Evolutionary conservation across 2,888 invertebrate genomes (phyloP).

Genomic region (Ectropis crepuscularia): DNA sequence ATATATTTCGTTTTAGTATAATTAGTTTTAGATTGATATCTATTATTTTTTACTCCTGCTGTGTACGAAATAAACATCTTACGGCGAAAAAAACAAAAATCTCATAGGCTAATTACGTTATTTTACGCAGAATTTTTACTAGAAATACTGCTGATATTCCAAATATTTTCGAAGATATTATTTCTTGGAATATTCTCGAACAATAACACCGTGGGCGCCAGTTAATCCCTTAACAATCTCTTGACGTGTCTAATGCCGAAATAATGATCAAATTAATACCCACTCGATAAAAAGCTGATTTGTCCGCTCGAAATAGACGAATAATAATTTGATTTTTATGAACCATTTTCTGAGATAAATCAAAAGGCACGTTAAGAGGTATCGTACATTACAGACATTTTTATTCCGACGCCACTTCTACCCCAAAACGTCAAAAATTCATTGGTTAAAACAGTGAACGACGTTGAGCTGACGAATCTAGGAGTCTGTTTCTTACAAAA

Average conservation of each 20-base stretch:
- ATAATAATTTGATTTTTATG: slow-evolving; percentile 4
- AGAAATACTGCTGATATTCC: background rate
- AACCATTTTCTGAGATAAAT: background rate
- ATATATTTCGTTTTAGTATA: no score
- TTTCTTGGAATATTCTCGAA: slow-evolving; percentile 4
- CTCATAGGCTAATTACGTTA: no score
- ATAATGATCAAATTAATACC: slow-evolving; percentile 22
- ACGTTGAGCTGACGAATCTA: no score
- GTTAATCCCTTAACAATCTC: slow-evolving; percentile 21
- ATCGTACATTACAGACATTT: no score
- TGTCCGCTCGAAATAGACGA: background rate
- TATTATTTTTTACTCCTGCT: no score
- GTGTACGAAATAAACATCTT: no score
- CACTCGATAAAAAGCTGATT: slow-evolving; percentile 18
- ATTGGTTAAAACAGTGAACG: no score
- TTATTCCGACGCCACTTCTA: no score
- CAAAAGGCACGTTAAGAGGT: background rate
- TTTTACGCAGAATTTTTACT: background rate
- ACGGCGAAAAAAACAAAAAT: no score
- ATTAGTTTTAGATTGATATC: no score
- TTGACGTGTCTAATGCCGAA: slow-evolving; percentile 15
- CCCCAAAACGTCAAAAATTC: no score
- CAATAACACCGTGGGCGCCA: slow-evolving; percentile 41
- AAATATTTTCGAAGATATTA: background rate
- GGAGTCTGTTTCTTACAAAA: no score